These are phyloP conservation scores for Bombus sibiricus DNA, from an alignment of 1,140 invertebrate species.

Conservation along the genomic window DNA sequence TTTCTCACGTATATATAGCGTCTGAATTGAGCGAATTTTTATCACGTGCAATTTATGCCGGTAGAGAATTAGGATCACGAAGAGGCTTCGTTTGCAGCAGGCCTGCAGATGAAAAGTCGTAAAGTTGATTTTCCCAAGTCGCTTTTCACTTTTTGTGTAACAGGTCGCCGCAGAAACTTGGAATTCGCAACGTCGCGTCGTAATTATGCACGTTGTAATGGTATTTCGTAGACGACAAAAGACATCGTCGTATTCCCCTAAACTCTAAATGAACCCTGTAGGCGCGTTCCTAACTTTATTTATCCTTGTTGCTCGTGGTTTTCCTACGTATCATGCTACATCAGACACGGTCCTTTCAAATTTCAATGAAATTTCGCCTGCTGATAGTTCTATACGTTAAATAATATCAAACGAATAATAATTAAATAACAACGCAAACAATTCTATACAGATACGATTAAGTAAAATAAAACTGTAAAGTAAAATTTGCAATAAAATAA, in stretches of 20 bases:
- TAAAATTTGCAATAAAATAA: no score
- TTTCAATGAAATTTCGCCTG: background rate
- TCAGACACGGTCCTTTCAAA: background rate
- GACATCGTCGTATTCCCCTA: background rate
- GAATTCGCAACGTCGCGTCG: background rate
- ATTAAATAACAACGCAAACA: no score
- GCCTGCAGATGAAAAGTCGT: background rate
- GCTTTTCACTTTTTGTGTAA: background rate
- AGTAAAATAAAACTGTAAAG: no score
- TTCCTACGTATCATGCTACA: background rate
- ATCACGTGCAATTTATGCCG: background rate
- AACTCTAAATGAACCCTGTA: background rate
- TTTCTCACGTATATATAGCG: background rate
- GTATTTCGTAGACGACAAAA: constrained; percentile 30
- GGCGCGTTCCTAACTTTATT: constrained; percentile 25
- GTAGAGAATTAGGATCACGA: background rate
- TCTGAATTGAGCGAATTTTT: constrained; percentile 4
- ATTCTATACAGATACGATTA: no score
- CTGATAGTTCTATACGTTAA: no score
- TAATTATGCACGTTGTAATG: constrained; percentile 35
- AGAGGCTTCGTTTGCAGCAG: background rate
- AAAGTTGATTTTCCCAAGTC: constrained; percentile 1
- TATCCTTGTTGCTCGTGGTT: background rate
- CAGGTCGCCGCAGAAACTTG: background rate
- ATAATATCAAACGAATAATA: no score